phyloP scores from a whole-genome alignment of 1,140 invertebrate species.

The Saccostrea cuccullata region DNA sequence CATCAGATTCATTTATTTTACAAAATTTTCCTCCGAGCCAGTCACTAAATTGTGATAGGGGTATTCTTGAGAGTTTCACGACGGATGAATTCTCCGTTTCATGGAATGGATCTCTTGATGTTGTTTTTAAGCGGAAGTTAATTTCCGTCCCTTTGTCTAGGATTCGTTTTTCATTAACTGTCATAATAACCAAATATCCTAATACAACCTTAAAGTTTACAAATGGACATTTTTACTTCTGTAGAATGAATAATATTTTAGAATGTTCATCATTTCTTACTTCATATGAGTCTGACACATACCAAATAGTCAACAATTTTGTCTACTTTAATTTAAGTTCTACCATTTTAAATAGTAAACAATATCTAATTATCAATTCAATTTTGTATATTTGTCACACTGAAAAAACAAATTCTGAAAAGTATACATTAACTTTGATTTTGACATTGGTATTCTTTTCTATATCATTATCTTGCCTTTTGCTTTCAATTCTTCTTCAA shows the following conservation, averaged over 20 bases:
- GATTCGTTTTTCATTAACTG: neutral
- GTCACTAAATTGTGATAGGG: neutral
- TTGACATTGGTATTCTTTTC: neutral
- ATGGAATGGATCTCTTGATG: neutral
- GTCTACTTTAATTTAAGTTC: neutral
- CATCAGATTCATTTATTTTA: neutral
- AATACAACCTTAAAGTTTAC: neutral
- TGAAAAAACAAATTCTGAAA: neutral
- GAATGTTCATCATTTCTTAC: neutral
- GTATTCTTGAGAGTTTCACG: neutral
- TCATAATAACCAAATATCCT: neutral
- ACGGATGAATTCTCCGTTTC: neutral
- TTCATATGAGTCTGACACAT: neutral
- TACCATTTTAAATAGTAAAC: neutral
- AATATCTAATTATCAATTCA: neutral
- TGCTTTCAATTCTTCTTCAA: neutral
- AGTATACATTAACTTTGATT: neutral
- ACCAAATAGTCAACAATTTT: neutral
- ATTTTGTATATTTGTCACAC: neutral
- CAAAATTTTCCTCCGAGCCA: neutral
- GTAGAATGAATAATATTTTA: neutral
- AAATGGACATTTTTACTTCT: neutral
- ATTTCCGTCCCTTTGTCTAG: neutral
- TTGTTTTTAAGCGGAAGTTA: neutral
- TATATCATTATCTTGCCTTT: neutral